Base-by-base conservation (phyloP, 2,113 vertebrate species). In the Toxostoma redivivum region DNA sequence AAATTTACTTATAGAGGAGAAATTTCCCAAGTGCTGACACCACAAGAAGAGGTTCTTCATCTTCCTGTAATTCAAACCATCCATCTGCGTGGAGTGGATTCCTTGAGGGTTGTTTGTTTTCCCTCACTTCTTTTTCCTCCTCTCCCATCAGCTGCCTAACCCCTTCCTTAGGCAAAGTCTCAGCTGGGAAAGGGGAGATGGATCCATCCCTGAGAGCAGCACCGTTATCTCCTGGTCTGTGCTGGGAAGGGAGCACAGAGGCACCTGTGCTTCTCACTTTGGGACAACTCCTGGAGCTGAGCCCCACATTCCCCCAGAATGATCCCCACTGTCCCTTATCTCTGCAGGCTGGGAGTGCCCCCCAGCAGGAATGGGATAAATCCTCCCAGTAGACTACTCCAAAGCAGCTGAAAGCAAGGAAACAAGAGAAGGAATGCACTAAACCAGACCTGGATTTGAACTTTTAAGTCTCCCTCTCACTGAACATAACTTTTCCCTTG, bases 371-470 rank as follows among this genome's bases (percentile, higher is more conserved):
- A 53, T 1, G 9, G 80, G 56, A 21, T 25, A 74, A 91, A 22
- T 30, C 37, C 84, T 70, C 72, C 5, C 74, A 44, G 24, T 0
- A 20, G 78, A 24, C 48, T 76, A 35, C 30, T 76, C 56, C 23
- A 84, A 35, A 76, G 77, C 94, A 74, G 89, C 86, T 64, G 44
- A 47, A 56, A 23, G 23, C 0, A 0, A 62, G 81, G 85, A 90
- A 86, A 93, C 0, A 7, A 86, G 66, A 86, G 79, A 28, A 66
- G 42, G 53, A 77, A 71, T 76, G 77, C 58, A 66, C 82, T 45
- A 58, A 57, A 54, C 45, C 19, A 42, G 84, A 86, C 58, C 76
- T 81, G 62, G 27, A 60, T 79, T 96, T 96, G 96, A 93, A 96
- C 89, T 93, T 85, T 76, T 71, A 94, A 62, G 44, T 35, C 57